These are phyloP conservation scores for Drosophila colorata DNA, from an alignment of 2,888 invertebrate genomes.

Conservation along the genomic window DNA sequence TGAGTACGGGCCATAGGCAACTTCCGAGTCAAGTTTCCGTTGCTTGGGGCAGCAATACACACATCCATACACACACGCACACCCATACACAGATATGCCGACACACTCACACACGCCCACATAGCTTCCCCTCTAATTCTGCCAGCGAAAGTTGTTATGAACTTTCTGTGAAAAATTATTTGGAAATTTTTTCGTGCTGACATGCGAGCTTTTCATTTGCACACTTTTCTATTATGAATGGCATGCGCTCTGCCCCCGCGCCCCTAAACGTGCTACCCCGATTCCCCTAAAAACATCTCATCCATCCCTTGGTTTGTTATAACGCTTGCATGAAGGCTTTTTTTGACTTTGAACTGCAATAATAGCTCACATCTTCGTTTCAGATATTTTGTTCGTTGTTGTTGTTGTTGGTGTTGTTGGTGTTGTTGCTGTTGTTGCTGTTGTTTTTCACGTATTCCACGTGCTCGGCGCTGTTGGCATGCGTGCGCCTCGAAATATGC, in stretches of 20 bases:
- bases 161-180: slow-evolving; percentile 37
- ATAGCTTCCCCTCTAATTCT: neutral
- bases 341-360: slow-evolving; percentile 53
- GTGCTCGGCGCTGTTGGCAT: slow-evolving; percentile 10
- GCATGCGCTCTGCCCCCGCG: neutral
- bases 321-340: slow-evolving; percentile 21
- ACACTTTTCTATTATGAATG: slow-evolving; percentile 37
- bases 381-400: slow-evolving; percentile 1
- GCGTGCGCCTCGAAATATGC: slow-evolving; percentile 35
- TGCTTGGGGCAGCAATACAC: slow-evolving; percentile 17
- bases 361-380: slow-evolving; percentile 30
- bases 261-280: neutral
- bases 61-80: slow-evolving; percentile 7
- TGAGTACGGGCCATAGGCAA: slow-evolving; percentile 45
- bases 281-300: too few species aligned
- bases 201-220: slow-evolving; percentile 53
- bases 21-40: slow-evolving; percentile 59
- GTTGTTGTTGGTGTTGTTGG: slow-evolving; percentile 4
- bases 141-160: slow-evolving; percentile 6
- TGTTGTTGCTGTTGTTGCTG: neutral
- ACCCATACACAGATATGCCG: slow-evolving; percentile 1
- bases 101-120: neutral
- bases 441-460: neutral
- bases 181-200: slow-evolving; percentile 42
- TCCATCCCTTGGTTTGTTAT: neutral